Conservation (phyloP, 2,113 vertebrate genomes). For the Proteles cristata region DNA sequence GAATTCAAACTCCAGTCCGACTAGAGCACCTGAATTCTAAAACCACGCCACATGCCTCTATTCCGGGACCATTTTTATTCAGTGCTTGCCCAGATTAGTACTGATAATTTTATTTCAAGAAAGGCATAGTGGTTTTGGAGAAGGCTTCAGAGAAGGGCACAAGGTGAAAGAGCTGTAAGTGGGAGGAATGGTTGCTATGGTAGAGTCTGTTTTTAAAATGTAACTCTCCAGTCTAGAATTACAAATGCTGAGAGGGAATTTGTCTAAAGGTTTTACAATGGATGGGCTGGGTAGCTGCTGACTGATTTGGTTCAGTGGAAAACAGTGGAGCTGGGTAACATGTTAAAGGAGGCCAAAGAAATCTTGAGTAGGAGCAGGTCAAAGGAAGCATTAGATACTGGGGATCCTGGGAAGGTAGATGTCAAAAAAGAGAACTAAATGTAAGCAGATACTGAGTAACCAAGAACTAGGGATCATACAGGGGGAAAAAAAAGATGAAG, state of each 20-base stretch:
- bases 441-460: not conserved
- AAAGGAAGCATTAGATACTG: not conserved
- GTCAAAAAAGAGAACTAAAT: constrained; percentile 34
- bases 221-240: constrained; percentile 48
- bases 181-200: constrained; percentile 32
- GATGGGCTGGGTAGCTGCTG: not conserved
- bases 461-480: not conserved
- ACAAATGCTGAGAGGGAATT: not conserved
- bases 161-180: constrained; percentile 46
- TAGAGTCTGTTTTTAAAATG: constrained; percentile 50
- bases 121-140: constrained; percentile 37
- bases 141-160: constrained; percentile 1
- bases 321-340: not conserved
- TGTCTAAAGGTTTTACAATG: constrained; percentile 17
- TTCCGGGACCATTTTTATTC: constrained; percentile 21
- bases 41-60: not conserved
- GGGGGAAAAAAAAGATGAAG: not conserved
- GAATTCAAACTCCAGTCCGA: constrained; percentile 40
- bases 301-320: constrained; percentile 15
- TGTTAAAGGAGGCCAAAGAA: not conserved
- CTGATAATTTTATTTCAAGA: constrained; percentile 60
- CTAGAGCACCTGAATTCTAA: not conserved
- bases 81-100: not conserved
- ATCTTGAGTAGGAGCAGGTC: not conserved
- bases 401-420: not conserved